These are phyloP conservation scores for Linurgus olivaceus DNA, from an alignment of 2,797 vertebrate species.

Conservation along the genomic window DNA sequence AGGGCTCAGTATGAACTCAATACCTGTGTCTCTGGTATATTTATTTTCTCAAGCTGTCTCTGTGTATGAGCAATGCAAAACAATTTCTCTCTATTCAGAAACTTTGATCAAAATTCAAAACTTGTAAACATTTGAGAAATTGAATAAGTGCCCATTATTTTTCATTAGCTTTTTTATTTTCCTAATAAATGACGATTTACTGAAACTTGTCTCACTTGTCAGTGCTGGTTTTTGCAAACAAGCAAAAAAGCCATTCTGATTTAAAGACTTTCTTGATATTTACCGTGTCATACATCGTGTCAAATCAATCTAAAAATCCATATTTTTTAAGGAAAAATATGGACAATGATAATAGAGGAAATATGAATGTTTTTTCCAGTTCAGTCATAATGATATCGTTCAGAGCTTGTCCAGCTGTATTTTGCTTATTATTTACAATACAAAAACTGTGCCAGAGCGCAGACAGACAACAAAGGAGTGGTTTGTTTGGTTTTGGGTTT, in stretches of 20 bases:
- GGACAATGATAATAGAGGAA: background rate
- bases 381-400: background rate
- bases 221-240: background rate
- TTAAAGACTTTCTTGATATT: background rate
- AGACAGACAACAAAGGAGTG: background rate
- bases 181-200: background rate
- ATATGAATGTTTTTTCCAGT: background rate
- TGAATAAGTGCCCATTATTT: background rate
- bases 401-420: background rate
- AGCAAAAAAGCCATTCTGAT: background rate
- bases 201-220: background rate
- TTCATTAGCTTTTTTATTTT: background rate
- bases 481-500: fast-evolving
- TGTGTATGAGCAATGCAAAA: background rate
- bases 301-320: background rate
- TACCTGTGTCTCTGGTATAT: background rate
- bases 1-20: background rate
- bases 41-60: background rate
- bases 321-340: background rate
- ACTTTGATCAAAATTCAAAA: background rate
- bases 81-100: background rate
- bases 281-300: background rate
- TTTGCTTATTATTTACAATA: background rate
- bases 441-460: background rate
- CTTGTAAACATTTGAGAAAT: background rate